Percentiles rank a stretch among this genome's conserved stretches.
Conservation (phyloP, 2,888 invertebrate species). For the Nephrotoma guestfalica region DNA sequence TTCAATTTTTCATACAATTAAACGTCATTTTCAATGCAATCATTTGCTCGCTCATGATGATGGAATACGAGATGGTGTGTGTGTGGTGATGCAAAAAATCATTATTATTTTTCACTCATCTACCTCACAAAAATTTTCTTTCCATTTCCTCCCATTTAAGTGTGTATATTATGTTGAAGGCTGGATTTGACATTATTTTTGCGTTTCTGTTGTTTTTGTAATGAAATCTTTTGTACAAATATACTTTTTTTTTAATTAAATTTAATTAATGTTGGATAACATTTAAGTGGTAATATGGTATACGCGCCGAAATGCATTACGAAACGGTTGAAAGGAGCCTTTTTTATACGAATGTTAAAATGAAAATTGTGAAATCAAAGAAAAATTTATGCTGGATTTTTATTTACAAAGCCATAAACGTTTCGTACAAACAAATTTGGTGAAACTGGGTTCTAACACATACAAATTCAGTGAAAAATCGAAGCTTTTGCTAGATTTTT, state of each 20-base stretch:
- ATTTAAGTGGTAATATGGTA: neutral
- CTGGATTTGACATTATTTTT: neutral
- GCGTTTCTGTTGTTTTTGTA: neutral
- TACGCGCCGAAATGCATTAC: neutral
- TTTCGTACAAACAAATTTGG: no score
- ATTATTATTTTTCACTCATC: neutral
- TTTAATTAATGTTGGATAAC: neutral
- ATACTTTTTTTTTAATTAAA: neutral
- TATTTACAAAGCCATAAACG: no score
- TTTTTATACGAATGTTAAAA: neutral
- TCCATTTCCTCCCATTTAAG: neutral
- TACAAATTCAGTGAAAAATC: no score
- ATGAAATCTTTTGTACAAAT: neutral
- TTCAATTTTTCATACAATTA: neutral
- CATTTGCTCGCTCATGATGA: neutral
- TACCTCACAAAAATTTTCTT: neutral
- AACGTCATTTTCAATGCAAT: neutral
- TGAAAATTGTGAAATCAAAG: neutral
- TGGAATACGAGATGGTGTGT: neutral
- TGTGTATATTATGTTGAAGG: neutral
- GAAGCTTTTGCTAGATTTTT: no score
- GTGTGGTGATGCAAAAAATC: neutral
- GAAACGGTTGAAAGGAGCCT: neutral
- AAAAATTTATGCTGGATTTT: neutral
- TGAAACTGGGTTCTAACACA: no score